Base-by-base conservation (phyloP, 1,140 invertebrate genomes). In the Antheraea pernyi region DNA sequence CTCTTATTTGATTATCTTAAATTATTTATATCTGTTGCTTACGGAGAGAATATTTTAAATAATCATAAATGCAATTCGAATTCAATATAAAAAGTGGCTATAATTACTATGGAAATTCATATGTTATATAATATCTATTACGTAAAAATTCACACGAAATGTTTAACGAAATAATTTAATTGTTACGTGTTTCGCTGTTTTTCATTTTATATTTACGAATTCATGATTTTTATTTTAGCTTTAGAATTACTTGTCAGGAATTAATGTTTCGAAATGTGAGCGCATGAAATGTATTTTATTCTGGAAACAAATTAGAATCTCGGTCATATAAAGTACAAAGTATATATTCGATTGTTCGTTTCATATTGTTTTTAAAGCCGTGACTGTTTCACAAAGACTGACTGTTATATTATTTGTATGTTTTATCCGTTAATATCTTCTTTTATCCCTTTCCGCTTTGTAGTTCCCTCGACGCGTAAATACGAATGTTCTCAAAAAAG, bases 371-470 rank as follows among this genome's bases (percentile, higher is more conserved):
- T 68, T 46, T 63, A 68, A 9, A 68, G 66, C 69, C 66, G 65
- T 58, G 69, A 68, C 46, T 36, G 37, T 67, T 61, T 59, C 58
- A 70, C 68, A 75, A 72, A 72, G 73, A 19, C 66, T 37, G 30
- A 53, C 64, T 59, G 66, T 69, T 73, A 69, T 67, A 64, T 42
- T 68, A 46, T 74, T 70, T 64, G 59, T 69, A 53, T 67, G 65
- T 75, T 66, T 53, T 53, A 71, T 73, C 64, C 67, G 62, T 64
- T 73, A 67, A 67, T 70, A 63, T 76, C 71, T 62, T 71, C 59
- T 69, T 68, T 70, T 73, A 68, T 63, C 59, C 64, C 58, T 22
- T 66, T 61, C 53, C 61, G 65, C 72, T 74, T 76, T 76, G 74
- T 73, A 72, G 74, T 71, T 46, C 46, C 42, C 19, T 68, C 68